Base-by-base conservation (phyloP, 2,797 vertebrate genomes). In the Urophycis tenuis region DNA sequence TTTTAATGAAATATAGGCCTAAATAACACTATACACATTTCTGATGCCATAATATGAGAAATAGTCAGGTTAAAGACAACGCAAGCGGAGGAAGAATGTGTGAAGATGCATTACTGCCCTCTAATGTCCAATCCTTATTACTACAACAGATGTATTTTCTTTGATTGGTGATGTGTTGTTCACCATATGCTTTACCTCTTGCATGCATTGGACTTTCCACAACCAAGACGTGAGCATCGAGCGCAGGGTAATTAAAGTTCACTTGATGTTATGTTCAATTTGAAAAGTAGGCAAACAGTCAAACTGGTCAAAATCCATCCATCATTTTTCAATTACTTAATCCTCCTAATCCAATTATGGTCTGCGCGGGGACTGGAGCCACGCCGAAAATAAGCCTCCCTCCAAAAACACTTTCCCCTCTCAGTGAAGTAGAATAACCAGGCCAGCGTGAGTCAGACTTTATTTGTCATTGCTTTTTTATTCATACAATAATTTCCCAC, bases 101-200 rank as follows among this genome's bases (percentile, higher is more conserved):
- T 25, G 33, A 34, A 64, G 49, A 75, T 64, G 33, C 74, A 75
- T 53, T 49, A 74, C 41, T 74, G 73, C 73, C 73, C 31, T 53
- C 73, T 30, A 74, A n/a, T 74, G 73, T 53, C 36, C 2, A 53
- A 49, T 22, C n/a, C 1, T 8, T 73, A 15, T 73, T 39, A 73
- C 36, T 45, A 73, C 72, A 71, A 71, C 0, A 12, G 2, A 25
- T 29, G 3, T 9, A 2, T 60, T n/a, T 49, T 45, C 25, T 60
- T 22, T 11, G 60, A 29, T 67, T n/a, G 25, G 29, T 64, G n/a
- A 64, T 67, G 12, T 25, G 29, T 67, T 29, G 29, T 67, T 25
- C 60, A 67, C 53, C 60, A 29, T 67, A 67, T 67, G 60, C n/a
- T 29, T 67, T 67, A 67, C 60, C 60, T 29, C n/a, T 67, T 60